Conservation (phyloP, 1,140 invertebrate species). For the Parapsyche elsis region DNA sequence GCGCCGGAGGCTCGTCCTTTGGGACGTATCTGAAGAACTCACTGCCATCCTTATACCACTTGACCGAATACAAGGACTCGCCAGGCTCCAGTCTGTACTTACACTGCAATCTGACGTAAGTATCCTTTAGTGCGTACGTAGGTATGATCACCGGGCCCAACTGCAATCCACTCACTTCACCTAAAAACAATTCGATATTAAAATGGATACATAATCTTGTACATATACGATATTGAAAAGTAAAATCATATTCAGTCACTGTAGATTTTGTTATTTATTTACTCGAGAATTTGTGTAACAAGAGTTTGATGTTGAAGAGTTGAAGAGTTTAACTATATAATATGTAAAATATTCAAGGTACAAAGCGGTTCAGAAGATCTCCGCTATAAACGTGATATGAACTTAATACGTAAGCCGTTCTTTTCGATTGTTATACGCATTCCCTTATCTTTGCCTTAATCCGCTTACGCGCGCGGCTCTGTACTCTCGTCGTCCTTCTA, state of each 20-base stretch:
- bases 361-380: neutral
- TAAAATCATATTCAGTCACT: too few relatives aligned
- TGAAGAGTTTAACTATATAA: too few relatives aligned
- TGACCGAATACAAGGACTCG: slow-evolving; percentile 76
- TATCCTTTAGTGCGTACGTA: slow-evolving; percentile 69
- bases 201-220: too few relatives aligned
- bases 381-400: neutral
- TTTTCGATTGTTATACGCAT: slow-evolving; percentile 22
- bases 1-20: slow-evolving; percentile 71
- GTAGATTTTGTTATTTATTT: too few relatives aligned
- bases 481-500: neutral
- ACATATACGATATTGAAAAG: too few relatives aligned
- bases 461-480: neutral
- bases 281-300: too few relatives aligned
- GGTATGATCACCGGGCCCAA: slow-evolving; percentile 71
- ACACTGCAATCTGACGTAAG: slow-evolving; percentile 71
- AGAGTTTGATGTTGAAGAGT: too few relatives aligned
- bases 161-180: slow-evolving; percentile 62
- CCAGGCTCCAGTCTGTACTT: slow-evolving; percentile 73
- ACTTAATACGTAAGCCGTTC: slow-evolving; percentile 5
- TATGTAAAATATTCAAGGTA: too few relatives aligned
- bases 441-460: slow-evolving; percentile 19
- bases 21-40: slow-evolving; percentile 80
- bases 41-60: slow-evolving; percentile 79
- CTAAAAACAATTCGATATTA: slow-evolving; percentile 57